Evolutionary conservation across 2,888 invertebrate genomes (phyloP), one percentile per base, ranked within the genome.

Genomic region (Protophormia terraenovae): DNA sequence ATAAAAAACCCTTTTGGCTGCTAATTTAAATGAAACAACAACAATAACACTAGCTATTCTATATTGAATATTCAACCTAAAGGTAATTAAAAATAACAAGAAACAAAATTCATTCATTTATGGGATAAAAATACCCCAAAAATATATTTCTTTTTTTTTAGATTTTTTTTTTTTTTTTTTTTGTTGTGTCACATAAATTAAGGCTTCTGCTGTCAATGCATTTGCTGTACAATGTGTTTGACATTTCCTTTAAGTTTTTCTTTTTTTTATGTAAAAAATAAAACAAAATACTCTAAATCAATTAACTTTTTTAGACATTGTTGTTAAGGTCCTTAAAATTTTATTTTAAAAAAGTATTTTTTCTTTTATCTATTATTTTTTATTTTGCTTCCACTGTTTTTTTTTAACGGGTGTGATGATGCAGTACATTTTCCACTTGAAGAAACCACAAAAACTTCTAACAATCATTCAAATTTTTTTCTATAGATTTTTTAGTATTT

Each of bases 351-450:
- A 10, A 32, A 32, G 14, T 3, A n/a, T n/a, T n/a, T 14, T 41
- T 41, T 41, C 10, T 66, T 5, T 55, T n/a, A n/a, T n/a, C n/a
- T n/a, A n/a, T n/a, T n/a, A n/a, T n/a, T n/a, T n/a, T n/a, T n/a
- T n/a, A n/a, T 55, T 55, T 19, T 55, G 16, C n/a, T 50, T 12
- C 29, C n/a, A 50, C 47, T 76, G 75, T 55, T 66, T 62, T n/a
- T n/a, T n/a, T n/a, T 50, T 3, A 71, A 12, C 47, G 75, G 83
- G 83, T 77, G 79, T 85, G 88, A 87, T 91, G 90, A 90, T 90
- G 90, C 89, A 89, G 90, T 88, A 90, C 89, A 90, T 90, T 90
- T 91, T 91, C 90, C 91, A 89, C 90, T 89, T 90, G 89, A 90
- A 88, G 87, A 88, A 90, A 90, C 90, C 90, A 88, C 89, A 89